Conservation (phyloP, 2,888 invertebrate species). For the Julus scandinavius region DNA sequence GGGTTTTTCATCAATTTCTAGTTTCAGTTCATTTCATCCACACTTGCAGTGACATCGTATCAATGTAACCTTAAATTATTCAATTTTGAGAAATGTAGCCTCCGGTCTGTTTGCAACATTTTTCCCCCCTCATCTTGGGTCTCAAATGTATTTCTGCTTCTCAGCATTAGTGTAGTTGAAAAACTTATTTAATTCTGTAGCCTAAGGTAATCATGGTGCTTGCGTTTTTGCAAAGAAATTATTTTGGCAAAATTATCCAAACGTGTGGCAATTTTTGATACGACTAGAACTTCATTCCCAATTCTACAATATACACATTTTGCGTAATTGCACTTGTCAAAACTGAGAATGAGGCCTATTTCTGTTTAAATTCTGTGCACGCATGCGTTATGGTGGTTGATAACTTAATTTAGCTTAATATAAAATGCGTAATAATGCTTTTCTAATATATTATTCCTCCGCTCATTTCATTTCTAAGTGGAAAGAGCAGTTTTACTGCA, state of each 20-base stretch:
- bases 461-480: neutral
- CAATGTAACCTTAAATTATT: constrained; percentile 24
- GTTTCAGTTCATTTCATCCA: neutral
- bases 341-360: neutral
- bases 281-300: too few species aligned
- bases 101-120: neutral
- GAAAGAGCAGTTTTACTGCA: neutral
- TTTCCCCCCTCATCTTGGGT: neutral
- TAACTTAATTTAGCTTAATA: neutral
- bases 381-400: neutral
- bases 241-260: neutral
- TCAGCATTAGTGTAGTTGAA: neutral
- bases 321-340: neutral
- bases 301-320: too few species aligned
- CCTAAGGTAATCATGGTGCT: neutral
- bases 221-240: neutral
- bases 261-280: too few species aligned
- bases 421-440: neutral
- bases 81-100: neutral
- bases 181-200: neutral
- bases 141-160: neutral
- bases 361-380: neutral
- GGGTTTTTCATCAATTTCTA: neutral
- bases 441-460: neutral
- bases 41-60: neutral